Evolutionary conservation across 2,113 vertebrate species (phyloP), one percentile per base, ranked within the genome.

Genomic region (Grantiella picta): DNA sequence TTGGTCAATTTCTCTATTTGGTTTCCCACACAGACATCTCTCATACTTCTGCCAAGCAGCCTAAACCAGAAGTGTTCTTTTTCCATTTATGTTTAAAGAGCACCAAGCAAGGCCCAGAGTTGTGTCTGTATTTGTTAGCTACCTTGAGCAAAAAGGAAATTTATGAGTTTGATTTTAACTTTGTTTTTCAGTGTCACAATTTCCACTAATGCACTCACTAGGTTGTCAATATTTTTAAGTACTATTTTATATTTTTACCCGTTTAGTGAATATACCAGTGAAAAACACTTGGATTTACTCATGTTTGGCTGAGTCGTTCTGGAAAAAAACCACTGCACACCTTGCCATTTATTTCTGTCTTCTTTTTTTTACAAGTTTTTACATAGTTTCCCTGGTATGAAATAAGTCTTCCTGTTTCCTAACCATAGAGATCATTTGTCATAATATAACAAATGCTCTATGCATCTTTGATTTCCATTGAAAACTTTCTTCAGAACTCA

Each of bases 1-100:
- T 94, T 69, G 35, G 42, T 90, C 53, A 82, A 54, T 91, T 94
- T 95, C 78, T 80, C 86, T 96, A 61, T 83, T 96, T 95, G 75
- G 31, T 71, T 86, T 96, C 91, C 69, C 64, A 96, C 59, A 68
- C 23, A 49, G 57, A 12, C 36, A 4, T 73, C 25, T 54, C 38
- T 69, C 15, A 38, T 61, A 31, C 45, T 5, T 77, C 35, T 91
- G 72, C 59, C 82, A 86, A 45, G 82, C 70, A 82, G 10, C 33
- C 29, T 42, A n/a, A 57, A 60, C 89, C 80, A 60, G 42, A 36
- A 49, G 31, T 17, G 9, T 28, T 87, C 23, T 73, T 90, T 87
- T 83, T 73, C 53, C 35, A 36, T 45, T 70, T 57, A n/a, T 3
- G 0, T 54, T 70, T 75, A 86, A 92, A 71, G 5, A 77, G 18